Conservation (phyloP, 2,888 invertebrate genomes). For the Caenorhabditis panamensis region DNA sequence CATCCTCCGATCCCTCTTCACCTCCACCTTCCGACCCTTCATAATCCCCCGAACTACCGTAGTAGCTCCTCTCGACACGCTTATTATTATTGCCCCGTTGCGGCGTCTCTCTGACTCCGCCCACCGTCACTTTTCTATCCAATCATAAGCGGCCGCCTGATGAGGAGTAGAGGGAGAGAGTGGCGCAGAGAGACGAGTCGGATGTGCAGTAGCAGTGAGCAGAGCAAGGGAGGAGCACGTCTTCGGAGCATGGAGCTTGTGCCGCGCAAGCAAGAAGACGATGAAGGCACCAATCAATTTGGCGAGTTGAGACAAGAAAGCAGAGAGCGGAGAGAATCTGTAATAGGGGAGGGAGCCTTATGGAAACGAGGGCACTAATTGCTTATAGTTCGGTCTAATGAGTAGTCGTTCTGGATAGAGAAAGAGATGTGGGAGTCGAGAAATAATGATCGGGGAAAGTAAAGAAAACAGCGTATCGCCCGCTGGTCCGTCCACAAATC, state of each 20-base stretch:
- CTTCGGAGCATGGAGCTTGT: slow-evolving; percentile 16
- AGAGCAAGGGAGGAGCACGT: slow-evolving; percentile 17
- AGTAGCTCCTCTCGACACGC: slow-evolving; percentile 33
- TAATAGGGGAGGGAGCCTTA: background rate
- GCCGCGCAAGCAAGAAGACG: slow-evolving; percentile 7
- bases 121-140: slow-evolving; percentile 57
- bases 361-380: slow-evolving; percentile 7
- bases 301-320: slow-evolving; percentile 19
- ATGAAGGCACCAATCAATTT: slow-evolving; percentile 29
- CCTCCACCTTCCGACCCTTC: background rate
- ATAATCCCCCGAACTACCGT: slow-evolving; percentile 36
- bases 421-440: no score
- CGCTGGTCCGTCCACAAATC: slow-evolving; percentile 31
- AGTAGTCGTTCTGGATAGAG: background rate
- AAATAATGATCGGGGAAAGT: no score
- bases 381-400: slow-evolving; percentile 11
- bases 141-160: slow-evolving; percentile 58
- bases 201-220: slow-evolving; percentile 18
- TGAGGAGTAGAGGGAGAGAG: slow-evolving; percentile 28
- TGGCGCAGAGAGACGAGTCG: slow-evolving; percentile 13
- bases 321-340: slow-evolving; percentile 1
- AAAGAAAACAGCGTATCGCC: background rate
- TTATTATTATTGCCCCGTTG: slow-evolving; percentile 32
- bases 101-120: slow-evolving; percentile 32
- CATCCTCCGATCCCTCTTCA: background rate